Base-by-base conservation (phyloP, 2,797 vertebrate genomes). In the Pachyuromys duprasi region DNA sequence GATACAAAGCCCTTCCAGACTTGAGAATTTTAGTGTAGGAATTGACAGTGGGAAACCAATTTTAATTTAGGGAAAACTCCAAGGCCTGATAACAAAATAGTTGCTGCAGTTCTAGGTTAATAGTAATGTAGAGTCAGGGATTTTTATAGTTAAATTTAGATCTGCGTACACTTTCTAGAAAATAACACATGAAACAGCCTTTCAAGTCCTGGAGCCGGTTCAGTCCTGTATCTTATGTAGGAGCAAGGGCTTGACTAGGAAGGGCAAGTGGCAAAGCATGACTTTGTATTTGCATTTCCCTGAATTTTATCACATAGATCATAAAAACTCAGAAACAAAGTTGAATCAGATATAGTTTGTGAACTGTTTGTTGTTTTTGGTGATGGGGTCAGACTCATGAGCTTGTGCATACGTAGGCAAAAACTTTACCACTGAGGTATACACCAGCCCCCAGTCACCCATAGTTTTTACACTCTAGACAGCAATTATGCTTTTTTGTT, bases 1-100 rank as follows among this genome's bases (percentile, higher is more conserved):
- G 17, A 80, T 60, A 89, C 31, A 60, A 57, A 91, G 5, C 83
- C 67, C 45, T 89, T 86, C 70, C 24, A 78, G 28, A 72, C 22
- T 39, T 91, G 15, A 95, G 31, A 88, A 78, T 86, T 94, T 95
- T 92, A 90, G 94, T 92, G 8, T 65, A 57, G 33, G 49, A 26
- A 24, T 57, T 89, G 49, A 1, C 84, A 42, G 76, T 93, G 20
- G 55, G 84, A 36, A 92, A 36, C 89, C 90, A 75, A 13, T 65
- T 94, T 57, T 67, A 42, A 65, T 24, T 93, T 89, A 55, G 45
- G 75, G 75, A 72, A 89, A 75, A 86, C 93, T 90, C 18, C 33
- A 24, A 55, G 72, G 22, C 87, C 92, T 86, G 22, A 18, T 82
- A 65, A 57, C 93, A 70, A 22, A 83, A 0, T 67, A 67, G 33